Evolutionary conservation across 2,888 invertebrate genomes (phyloP), one percentile per base, ranked within the genome.

Genomic region (Strigamia transsilvanica): DNA sequence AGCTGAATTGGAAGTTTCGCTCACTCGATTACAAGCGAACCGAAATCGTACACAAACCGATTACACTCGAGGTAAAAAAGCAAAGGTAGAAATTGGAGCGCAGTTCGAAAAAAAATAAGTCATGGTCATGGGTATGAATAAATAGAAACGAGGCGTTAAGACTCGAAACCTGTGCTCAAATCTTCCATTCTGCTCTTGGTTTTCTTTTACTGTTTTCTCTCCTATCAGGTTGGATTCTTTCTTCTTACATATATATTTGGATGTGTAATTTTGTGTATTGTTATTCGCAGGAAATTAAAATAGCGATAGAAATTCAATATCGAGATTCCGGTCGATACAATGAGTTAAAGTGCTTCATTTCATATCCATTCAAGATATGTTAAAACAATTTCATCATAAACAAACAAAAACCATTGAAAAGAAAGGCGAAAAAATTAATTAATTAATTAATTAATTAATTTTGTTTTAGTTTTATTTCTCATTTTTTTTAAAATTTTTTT

Each of bases 71-170:
- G 12, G 73, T 27, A 13, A 32, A 32, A 73, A 73, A 12, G 27
- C 32, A 32, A 27, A n/a, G 27, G 27, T 73, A 73, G 12, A 73
- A 32, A 73, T 73, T 73, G 32, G 73, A 73, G 27, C 73, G 27
- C 13, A 73, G 32, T 73, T 66, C 23, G 12, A 13, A 73, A 73
- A 27, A 73, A 73, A 73, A 73, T 73, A 73, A 73, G 73, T 73
- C 73, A 73, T 73, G 73, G 73, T 73, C 73, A 73, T 73, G 73
- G 73, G 73, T 73, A 32, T 32, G 73, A 73, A 73, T 73, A 73
- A 73, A 73, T 73, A 73, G 73, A 73, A 73, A 73, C 32, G 73
- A 32, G 10, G 73, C 27, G n/a, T 32, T 32, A 73, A 73, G 32
- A 32, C 73, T 73, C 73, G 32, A 32, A 73, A 27, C 73, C 73